phyloP scores from a whole-genome alignment of 2,888 invertebrate genomes.

The Thalpophila matura region DNA sequence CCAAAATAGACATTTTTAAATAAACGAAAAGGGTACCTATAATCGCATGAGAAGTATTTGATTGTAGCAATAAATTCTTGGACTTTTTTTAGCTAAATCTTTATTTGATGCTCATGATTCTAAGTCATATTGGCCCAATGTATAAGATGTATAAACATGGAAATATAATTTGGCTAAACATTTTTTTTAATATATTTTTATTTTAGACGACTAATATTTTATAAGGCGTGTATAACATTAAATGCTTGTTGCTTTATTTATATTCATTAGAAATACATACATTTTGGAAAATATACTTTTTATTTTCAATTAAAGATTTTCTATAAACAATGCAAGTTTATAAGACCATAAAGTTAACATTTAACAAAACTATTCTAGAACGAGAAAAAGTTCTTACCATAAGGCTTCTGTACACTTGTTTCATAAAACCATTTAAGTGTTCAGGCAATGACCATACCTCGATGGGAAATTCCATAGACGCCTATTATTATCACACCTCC shows the following conservation, averaged over 20 bases:
- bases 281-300: neutral
- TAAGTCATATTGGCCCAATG: conserved; percentile 9
- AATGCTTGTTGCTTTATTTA: conserved; percentile 21
- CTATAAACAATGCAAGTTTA: neutral
- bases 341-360: neutral
- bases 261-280: neutral
- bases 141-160: conserved; percentile 25
- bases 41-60: neutral
- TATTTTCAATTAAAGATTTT: conserved; percentile 4
- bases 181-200: conserved; percentile 25
- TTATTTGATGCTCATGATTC: neutral
- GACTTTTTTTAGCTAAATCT: conserved; percentile 19
- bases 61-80: neutral
- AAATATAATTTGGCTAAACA: conserved; percentile 46
- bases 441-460: too few relatives aligned
- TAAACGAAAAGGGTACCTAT: neutral
- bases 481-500: too few relatives aligned
- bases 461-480: too few relatives aligned
- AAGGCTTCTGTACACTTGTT: conserved; percentile 11
- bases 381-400: conserved; percentile 4
- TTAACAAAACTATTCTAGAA: conserved; percentile 8
- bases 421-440: too few relatives aligned
- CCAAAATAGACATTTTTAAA: neutral
- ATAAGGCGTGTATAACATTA: conserved; percentile 45
- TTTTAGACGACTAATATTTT: conserved; percentile 33